Conservation (phyloP, 2,888 invertebrate species). For the Bruchidius siliquastri region DNA sequence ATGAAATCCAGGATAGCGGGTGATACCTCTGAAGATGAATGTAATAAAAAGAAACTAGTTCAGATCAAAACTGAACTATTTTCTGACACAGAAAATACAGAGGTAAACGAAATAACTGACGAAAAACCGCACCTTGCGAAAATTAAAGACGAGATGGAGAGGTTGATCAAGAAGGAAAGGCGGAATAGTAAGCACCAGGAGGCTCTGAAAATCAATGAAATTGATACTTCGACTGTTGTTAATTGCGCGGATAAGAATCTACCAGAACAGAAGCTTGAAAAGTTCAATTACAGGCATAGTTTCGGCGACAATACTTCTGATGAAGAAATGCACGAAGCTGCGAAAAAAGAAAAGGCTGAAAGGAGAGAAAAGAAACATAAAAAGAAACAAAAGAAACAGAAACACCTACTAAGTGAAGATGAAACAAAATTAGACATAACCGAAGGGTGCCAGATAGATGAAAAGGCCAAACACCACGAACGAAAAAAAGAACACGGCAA, state of each 20-base stretch:
- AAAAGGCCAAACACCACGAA: constrained; percentile 35
- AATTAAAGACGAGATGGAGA: constrained; percentile 38
- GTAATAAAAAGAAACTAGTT: constrained; percentile 53
- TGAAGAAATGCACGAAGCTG: constrained; percentile 34
- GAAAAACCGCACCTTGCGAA: constrained; percentile 30
- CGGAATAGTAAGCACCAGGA: constrained; percentile 39
- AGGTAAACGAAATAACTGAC: constrained; percentile 35
- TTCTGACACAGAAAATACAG: constrained; percentile 49
- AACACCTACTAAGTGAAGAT: constrained; percentile 59
- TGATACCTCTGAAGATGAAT: constrained; percentile 72
- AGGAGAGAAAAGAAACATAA: constrained; percentile 70
- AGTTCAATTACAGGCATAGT: constrained; percentile 31
- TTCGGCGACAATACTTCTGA: constrained; percentile 39
- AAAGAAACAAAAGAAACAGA: constrained; percentile 78
- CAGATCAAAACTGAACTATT: constrained; percentile 58
- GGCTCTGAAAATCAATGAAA: constrained; percentile 24
- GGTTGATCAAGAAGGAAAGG: constrained; percentile 40
- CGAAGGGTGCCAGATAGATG: not conserved
- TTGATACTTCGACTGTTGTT: not conserved
- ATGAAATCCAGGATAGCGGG: constrained; percentile 70
- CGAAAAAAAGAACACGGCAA: constrained; percentile 49
- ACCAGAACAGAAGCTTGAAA: constrained; percentile 32
- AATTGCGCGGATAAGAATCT: not conserved
- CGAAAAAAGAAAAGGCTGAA: constrained; percentile 47
- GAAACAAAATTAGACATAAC: not conserved